A percentile compares a stretch with the other conserved stretches of the same genome.
phyloP scores from a whole-genome alignment of 2,113 vertebrate genomes.

The Numenius arquata region DNA sequence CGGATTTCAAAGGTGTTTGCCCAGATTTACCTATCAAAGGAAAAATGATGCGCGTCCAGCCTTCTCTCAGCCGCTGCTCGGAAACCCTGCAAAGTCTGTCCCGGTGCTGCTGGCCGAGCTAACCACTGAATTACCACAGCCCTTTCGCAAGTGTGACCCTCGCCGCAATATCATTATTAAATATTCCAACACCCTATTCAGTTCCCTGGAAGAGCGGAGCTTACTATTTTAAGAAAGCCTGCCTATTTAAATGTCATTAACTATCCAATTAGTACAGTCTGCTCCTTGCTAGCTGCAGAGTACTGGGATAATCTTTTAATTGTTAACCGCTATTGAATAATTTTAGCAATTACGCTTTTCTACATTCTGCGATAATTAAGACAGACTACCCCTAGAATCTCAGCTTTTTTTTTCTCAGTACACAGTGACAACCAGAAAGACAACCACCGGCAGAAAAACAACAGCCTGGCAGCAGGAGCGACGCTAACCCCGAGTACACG shows the following conservation, averaged over 20 bases:
- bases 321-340: slow-evolving; percentile 3
- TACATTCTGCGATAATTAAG: background rate
- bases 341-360: slow-evolving; percentile 8
- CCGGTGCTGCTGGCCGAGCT: background rate
- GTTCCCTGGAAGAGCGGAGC: background rate
- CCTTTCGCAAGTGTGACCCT: background rate
- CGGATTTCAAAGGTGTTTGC: background rate
- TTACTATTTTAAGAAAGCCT: slow-evolving; percentile 39
- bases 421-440: background rate
- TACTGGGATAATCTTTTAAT: slow-evolving; percentile 16
- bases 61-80: background rate
- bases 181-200: background rate
- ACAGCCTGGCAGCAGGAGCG: background rate
- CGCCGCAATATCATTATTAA: background rate
- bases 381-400: background rate
- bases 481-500: fast-evolving
- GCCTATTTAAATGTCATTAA: slow-evolving; percentile 58
- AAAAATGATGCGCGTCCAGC: background rate
- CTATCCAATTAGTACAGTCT: slow-evolving; percentile 42
- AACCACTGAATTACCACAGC: background rate
- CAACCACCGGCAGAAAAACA: fast-evolving
- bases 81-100: background rate
- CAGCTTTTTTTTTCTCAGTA: background rate
- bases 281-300: slow-evolving; percentile 13
- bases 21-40: background rate